A percentile compares a stretch with the other conserved stretches of the same genome.
These are phyloP conservation scores for Cyanoderma ruficeps DNA, from an alignment of 2,113 vertebrate genomes.

Conservation along the genomic window DNA sequence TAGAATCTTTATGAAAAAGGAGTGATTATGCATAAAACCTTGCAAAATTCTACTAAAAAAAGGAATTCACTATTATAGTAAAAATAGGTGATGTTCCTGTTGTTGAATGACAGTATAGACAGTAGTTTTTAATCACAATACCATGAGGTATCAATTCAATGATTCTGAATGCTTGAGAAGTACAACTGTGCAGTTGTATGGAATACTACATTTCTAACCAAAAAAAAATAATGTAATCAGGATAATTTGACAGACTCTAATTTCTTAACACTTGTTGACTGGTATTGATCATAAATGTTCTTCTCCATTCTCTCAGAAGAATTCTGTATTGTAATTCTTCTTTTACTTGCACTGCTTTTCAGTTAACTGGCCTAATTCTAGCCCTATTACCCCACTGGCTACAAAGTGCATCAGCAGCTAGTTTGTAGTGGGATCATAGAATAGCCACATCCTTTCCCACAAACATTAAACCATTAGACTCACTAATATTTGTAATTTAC, in stretches of 20 bases:
- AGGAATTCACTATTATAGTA: fast-evolving
- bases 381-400: background rate
- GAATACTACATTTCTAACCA: background rate
- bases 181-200: background rate
- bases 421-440: background rate
- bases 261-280: background rate
- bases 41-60: background rate
- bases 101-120: background rate
- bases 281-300: background rate
- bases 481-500: background rate
- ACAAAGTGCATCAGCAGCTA: background rate
- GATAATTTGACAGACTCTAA: background rate
- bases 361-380: background rate
- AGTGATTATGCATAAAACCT: background rate
- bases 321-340: background rate
- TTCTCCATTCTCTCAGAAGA: background rate
- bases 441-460: background rate
- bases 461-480: background rate
- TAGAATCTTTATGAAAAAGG: background rate
- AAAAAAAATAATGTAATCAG: background rate
- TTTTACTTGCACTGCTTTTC: background rate
- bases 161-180: background rate
- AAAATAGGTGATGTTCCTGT: background rate
- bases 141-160: background rate
- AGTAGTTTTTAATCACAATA: background rate